A percentile compares a stretch with the other conserved stretches of the same genome.
These are phyloP conservation scores for Dasysyrphus albostriatus DNA, from an alignment of 2,888 invertebrate species.

Conservation along the genomic window DNA sequence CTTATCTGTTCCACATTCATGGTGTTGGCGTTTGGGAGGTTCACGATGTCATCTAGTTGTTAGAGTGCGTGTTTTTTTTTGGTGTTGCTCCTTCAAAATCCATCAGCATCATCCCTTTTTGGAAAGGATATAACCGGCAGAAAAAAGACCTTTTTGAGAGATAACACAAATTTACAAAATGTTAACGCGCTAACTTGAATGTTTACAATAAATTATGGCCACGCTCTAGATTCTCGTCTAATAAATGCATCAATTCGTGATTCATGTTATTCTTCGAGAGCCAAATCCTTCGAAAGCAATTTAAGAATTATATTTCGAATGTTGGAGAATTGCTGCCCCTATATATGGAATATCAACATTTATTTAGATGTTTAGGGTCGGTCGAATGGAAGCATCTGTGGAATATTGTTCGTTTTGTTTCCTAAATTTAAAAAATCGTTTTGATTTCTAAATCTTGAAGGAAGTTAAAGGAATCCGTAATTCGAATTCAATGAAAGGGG, in stretches of 20 bases:
- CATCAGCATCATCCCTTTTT: slow-evolving; percentile 41
- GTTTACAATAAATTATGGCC: slow-evolving; percentile 48
- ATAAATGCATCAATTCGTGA: slow-evolving; percentile 48
- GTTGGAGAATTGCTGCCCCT: not conserved
- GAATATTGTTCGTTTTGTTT: slow-evolving; percentile 30
- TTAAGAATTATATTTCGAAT: not conserved
- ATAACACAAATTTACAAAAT: slow-evolving; percentile 35
- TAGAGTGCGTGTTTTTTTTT: slow-evolving; percentile 44
- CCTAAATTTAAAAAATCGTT: not conserved
- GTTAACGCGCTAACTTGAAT: slow-evolving; percentile 35
- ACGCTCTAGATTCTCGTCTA: not conserved
- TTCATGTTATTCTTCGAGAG: slow-evolving; percentile 32
- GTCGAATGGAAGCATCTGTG: slow-evolving; percentile 43
- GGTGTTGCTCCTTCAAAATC: not conserved
- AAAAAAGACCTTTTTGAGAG: not conserved
- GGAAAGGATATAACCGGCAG: slow-evolving; percentile 15
- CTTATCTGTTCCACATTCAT: slow-evolving; percentile 51
- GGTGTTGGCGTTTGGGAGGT: slow-evolving; percentile 37
- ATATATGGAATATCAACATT: not conserved
- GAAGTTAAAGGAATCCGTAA: slow-evolving; percentile 31
- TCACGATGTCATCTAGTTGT: slow-evolving; percentile 55
- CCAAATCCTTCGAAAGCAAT: slow-evolving; percentile 25
- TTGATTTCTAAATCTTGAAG: slow-evolving; percentile 13
- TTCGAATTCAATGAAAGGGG: slow-evolving; percentile 30
- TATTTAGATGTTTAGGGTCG: slow-evolving; percentile 21